Evolutionary conservation across 1,140 invertebrate genomes (phyloP).

Genomic region (Platyura marginata): DNA sequence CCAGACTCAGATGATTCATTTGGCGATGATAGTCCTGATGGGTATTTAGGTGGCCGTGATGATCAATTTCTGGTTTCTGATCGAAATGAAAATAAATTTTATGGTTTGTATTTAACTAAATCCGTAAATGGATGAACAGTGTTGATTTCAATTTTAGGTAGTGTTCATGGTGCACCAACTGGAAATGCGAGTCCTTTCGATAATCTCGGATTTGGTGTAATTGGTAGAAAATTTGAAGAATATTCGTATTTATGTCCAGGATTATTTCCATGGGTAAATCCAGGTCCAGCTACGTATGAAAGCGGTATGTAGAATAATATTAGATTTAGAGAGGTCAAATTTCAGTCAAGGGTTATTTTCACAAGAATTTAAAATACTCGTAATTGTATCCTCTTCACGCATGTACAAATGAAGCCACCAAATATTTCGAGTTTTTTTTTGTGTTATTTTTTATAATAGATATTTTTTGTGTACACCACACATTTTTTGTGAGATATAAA

Average conservation of each 20-base stretch:
- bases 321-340: too few species aligned
- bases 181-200: constrained; percentile 25
- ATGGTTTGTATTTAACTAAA: constrained; percentile 31
- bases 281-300: constrained; percentile 65
- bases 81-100: constrained; percentile 69
- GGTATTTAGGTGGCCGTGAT: constrained; percentile 48
- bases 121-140: neutral
- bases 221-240: constrained; percentile 39
- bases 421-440: too few species aligned
- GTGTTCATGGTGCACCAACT: constrained; percentile 21
- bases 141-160: constrained; percentile 2
- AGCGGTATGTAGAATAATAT: constrained; percentile 29
- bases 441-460: too few species aligned
- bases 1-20: constrained; percentile 71
- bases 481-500: too few species aligned
- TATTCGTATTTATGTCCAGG: constrained; percentile 66
- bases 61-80: constrained; percentile 74
- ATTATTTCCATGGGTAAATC: constrained; percentile 73
- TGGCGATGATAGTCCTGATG: constrained; percentile 56
- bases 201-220: constrained; percentile 33
- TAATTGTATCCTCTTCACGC: too few species aligned
- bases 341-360: too few species aligned
- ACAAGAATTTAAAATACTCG: too few species aligned
- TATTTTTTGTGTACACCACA: too few species aligned
- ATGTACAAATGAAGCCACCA: too few species aligned